Base-by-base conservation (phyloP, 2,888 invertebrate species). In the Lobophora halterata region DNA sequence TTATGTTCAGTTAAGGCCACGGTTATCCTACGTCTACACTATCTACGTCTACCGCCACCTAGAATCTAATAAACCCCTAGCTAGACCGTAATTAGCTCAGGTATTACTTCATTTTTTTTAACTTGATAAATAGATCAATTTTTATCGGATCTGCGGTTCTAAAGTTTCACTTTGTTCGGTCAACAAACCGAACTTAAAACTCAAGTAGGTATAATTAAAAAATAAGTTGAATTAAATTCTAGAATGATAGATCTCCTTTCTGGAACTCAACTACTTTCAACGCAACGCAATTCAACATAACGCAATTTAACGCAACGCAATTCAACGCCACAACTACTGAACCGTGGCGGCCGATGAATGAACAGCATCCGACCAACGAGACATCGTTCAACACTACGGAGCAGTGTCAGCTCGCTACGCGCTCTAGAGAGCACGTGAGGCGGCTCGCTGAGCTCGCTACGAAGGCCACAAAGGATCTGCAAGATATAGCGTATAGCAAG, bases 361-460 rank as follows among this genome's bases (percentile, higher is more conserved):
- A 35, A 6, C 25, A 8, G 2, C 7, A 24, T 0, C 6, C 25
- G 1, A 8, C 12, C 12, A 38, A 38, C 19, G 3, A 5, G 5
- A 19, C 21, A 0, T 18, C 6, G n/a, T 17, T 13, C 6, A 34
- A 34, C 10, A 12, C 2, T 1, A 26, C 26, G 5, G 25, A 27
- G 3, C 12, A 42, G 3, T 80, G 82, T 14, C 35, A 48, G 2
- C 49, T 54, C 1, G 73, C 64, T 0, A 67, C 64, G 0, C 49
- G 57, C 4, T 52, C 58, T 0, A 67, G 70, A 25, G 77, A 79
- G 34, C 66, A 71, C 11, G 71, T 81, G 0, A 42, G 79, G 2
- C 51, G 76, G 3, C 58, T 77, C 19, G 71, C 81, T 0, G 70
- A 70, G 21, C 57, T 83, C 1, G 80, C 82, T 0, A 49, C 71